Percentiles rank a stretch among this genome's conserved stretches.
These are phyloP conservation scores for Gila robusta DNA, from an alignment of 2,797 vertebrate genomes.

Conservation along the genomic window DNA sequence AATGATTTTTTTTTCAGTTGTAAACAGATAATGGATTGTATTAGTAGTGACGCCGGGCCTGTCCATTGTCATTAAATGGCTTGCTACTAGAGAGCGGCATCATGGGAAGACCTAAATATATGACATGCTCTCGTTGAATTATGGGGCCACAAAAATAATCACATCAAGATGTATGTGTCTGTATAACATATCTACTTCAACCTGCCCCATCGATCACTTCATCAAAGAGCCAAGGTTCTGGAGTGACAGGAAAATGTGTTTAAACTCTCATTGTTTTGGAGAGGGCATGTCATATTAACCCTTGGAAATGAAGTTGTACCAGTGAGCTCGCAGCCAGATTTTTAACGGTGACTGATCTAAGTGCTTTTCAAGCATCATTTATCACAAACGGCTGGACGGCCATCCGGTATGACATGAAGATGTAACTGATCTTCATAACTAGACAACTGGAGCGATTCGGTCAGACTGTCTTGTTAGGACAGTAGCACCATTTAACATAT, in stretches of 20 bases:
- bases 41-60: neutral
- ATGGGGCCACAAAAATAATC: constrained; percentile 59
- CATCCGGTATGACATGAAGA: constrained; percentile 45
- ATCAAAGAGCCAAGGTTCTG: constrained; percentile 67
- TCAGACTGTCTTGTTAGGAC: constrained; percentile 14
- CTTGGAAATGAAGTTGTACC: constrained; percentile 73
- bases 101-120: constrained; percentile 42
- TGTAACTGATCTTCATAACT: constrained; percentile 62
- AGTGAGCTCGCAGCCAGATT: constrained; percentile 73
- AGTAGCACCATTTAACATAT: neutral
- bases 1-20: neutral
- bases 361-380: constrained; percentile 83
- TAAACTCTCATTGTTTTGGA: constrained; percentile 71
- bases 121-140: constrained; percentile 54
- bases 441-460: constrained; percentile 36
- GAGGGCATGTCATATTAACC: constrained; percentile 79
- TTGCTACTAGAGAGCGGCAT: constrained; percentile 1
- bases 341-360: constrained; percentile 78
- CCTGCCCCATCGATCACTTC: constrained; percentile 66
- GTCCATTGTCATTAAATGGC: constrained; percentile 34
- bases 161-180: constrained; percentile 56
- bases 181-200: constrained; percentile 62
- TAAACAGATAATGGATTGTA: constrained; percentile 8
- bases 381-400: constrained; percentile 66
- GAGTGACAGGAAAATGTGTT: constrained; percentile 62